Evolutionary conservation across 1,140 invertebrate species (phyloP).

Genomic region (Camponotus vicinus): DNA sequence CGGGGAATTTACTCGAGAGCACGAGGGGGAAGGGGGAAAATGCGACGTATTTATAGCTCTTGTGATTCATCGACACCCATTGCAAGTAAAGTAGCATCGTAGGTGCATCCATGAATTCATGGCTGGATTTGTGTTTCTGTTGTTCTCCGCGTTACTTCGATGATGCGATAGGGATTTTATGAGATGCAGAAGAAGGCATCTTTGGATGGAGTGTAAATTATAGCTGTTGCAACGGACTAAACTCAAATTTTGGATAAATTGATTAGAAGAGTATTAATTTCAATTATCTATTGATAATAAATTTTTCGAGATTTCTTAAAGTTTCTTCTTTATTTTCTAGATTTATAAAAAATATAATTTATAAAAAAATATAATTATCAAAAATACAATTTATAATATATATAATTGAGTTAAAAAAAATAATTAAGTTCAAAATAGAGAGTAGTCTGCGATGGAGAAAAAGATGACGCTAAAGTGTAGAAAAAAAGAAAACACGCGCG

Average conservation of each 20-base stretch:
- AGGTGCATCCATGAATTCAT: not conserved
- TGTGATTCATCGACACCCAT: conserved; percentile 57
- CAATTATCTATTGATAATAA: not conserved
- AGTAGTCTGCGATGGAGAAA: too few species aligned
- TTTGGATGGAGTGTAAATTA: not conserved
- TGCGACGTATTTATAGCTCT: conserved; percentile 45
- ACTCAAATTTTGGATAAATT: not conserved
- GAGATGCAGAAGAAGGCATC: not conserved
- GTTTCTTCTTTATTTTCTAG: too few species aligned
- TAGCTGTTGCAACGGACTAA: not conserved
- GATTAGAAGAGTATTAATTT: not conserved
- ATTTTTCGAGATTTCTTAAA: not conserved
- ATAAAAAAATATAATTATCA: not conserved
- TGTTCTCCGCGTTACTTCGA: conserved; percentile 27
- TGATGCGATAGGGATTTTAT: conserved; percentile 33
- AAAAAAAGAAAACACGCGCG: too few species aligned
- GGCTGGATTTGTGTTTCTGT: conserved; percentile 45
- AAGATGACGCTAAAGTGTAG: not conserved
- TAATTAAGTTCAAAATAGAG: not conserved
- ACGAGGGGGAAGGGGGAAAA: not conserved
- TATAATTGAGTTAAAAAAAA: not conserved
- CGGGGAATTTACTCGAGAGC: conserved; percentile 21
- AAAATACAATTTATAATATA: not conserved
- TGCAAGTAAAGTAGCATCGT: conserved; percentile 14
- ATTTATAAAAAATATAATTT: too few species aligned